A percentile compares a stretch with the other conserved stretches of the same genome.
Conservation (phyloP, 2,888 invertebrate species). For the Oxytorus armatus region DNA sequence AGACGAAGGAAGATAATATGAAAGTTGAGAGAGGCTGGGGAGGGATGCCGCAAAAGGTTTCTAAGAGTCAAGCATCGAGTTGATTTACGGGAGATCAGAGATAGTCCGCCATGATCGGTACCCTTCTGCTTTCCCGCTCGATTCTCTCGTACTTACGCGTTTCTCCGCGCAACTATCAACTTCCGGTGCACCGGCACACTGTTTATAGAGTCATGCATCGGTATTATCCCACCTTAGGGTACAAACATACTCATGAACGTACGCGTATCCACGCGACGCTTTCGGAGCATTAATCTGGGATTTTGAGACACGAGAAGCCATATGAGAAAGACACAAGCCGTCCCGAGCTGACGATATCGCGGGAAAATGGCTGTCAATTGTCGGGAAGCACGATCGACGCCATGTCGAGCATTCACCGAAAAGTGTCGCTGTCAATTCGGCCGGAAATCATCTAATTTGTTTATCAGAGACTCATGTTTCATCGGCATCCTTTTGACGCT, state of each 20-base stretch:
- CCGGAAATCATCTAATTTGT: too few species aligned
- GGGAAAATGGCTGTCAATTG: slow-evolving; percentile 9
- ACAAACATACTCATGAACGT: slow-evolving; percentile 4
- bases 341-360: too few species aligned
- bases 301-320: slow-evolving; percentile 1
- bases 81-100: slow-evolving; percentile 84
- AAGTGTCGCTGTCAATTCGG: too few species aligned
- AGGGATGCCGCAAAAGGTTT: slow-evolving; percentile 73
- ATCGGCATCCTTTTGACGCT: background rate
- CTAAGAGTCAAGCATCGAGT: slow-evolving; percentile 82
- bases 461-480: background rate
- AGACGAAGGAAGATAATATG: slow-evolving; percentile 76
- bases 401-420: too few species aligned
- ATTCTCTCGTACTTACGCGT: slow-evolving; percentile 66
- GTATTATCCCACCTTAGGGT: slow-evolving; percentile 53
- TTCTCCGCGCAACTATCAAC: slow-evolving; percentile 23
- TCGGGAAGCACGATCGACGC: too few species aligned
- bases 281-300: slow-evolving; percentile 5
- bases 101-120: slow-evolving; percentile 79
- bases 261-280: background rate
- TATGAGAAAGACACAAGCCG: slow-evolving; percentile 5
- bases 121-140: slow-evolving; percentile 71
- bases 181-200: slow-evolving; percentile 15
- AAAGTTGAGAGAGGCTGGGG: slow-evolving; percentile 77
- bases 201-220: slow-evolving; percentile 35